Conservation (phyloP, 2,888 invertebrate genomes). For the Hypselothyrea guttata region DNA sequence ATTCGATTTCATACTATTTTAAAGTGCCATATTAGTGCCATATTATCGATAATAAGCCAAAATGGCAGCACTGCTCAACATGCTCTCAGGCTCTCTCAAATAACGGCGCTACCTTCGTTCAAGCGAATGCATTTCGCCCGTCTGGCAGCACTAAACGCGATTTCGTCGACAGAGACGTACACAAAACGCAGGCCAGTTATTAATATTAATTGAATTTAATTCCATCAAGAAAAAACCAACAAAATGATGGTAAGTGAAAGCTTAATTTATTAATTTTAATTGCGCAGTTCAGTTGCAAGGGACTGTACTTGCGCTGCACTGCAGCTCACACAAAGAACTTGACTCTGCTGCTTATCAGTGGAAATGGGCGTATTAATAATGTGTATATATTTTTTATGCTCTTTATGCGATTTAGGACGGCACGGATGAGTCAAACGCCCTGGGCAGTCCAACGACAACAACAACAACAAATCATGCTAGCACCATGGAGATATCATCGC, state of each 20-base stretch:
- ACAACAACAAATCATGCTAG: too few relatives aligned
- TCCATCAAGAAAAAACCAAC: conserved; percentile 6
- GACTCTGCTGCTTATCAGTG: conserved; percentile 53
- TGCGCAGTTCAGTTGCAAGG: not conserved
- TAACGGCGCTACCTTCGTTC: not conserved
- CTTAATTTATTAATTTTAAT: not conserved
- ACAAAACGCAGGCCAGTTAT: conserved; percentile 32
- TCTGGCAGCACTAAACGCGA: conserved; percentile 33
- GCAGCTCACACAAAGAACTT: conserved; percentile 28
- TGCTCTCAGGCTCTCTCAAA: too few relatives aligned
- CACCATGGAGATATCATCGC: conserved; percentile 62
- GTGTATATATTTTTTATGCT: conserved; percentile 23
- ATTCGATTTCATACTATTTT: too few relatives aligned
- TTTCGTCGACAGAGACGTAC: conserved; percentile 27
- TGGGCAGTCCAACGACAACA: conserved; percentile 46
- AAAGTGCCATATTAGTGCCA: too few relatives aligned
- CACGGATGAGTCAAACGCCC: conserved; percentile 70
- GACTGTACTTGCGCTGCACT: not conserved
- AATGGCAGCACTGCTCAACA: too few relatives aligned
- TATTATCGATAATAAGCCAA: too few relatives aligned
- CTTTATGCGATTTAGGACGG: conserved; percentile 62
- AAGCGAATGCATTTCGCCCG: not conserved
- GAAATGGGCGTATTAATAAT: conserved; percentile 49
- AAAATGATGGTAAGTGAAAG: conserved; percentile 48
- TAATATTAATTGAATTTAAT: conserved; percentile 36